phyloP scores from a whole-genome alignment of 2,113 vertebrate genomes.

The Pteronura brasiliensis region DNA sequence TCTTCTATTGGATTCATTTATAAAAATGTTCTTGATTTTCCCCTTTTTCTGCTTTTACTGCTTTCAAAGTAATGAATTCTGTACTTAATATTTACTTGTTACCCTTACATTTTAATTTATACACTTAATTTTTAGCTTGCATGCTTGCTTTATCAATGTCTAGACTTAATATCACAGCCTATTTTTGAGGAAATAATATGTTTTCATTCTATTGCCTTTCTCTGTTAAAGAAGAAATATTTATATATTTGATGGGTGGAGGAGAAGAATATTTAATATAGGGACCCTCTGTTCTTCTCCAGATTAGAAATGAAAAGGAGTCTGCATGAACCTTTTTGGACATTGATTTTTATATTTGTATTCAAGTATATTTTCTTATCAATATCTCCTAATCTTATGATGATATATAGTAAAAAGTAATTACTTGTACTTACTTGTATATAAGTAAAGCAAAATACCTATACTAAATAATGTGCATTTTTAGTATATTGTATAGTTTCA shows the following conservation, averaged over 20 bases:
- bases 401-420: neutral
- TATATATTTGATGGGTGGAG: neutral
- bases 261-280: neutral
- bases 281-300: neutral
- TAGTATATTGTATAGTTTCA: neutral
- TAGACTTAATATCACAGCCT: neutral
- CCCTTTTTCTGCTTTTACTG: neutral
- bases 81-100: neutral
- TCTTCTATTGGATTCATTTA: neutral
- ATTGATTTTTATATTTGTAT: constrained; percentile 11
- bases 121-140: neutral
- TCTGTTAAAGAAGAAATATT: neutral
- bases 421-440: neutral
- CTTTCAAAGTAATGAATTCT: neutral
- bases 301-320: neutral
- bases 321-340: neutral
- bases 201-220: neutral
- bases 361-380: neutral
- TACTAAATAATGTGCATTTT: neutral
- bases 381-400: neutral
- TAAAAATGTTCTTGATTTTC: neutral
- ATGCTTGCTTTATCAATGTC: neutral
- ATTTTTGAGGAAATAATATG: neutral
- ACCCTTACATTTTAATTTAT: neutral
- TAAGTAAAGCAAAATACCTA: constrained; percentile 4